Percentiles rank a stretch among this genome's conserved stretches.
phyloP scores from a whole-genome alignment of 2,888 invertebrate species.

The Thera obeliscata region DNA sequence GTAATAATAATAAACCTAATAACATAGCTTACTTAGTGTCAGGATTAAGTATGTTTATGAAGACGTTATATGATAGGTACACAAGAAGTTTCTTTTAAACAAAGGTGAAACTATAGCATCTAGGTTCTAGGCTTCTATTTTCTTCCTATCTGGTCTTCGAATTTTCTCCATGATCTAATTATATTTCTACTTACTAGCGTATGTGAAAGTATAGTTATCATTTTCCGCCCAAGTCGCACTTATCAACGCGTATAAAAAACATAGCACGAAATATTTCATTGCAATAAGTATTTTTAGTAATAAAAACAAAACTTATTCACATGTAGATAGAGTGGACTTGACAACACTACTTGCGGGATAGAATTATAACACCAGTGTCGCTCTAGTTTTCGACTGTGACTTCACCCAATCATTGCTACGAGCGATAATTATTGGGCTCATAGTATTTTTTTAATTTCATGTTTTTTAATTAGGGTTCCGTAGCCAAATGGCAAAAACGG shows the following conservation, averaged over 20 bases:
- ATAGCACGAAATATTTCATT: conserved; percentile 32
- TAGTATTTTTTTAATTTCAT: too few relatives aligned
- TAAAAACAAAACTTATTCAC: neutral
- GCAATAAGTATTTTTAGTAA: conserved; percentile 4
- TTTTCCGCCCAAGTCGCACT: conserved; percentile 25
- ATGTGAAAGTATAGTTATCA: conserved; percentile 40
- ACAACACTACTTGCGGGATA: conserved; percentile 1
- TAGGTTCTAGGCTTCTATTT: too few relatives aligned
- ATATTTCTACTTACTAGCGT: conserved; percentile 36
- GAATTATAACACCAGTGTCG: neutral
- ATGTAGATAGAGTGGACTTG: neutral
- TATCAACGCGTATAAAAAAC: conserved; percentile 23
- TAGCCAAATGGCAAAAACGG: too few relatives aligned
- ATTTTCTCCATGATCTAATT: neutral
- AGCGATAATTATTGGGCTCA: too few relatives aligned
- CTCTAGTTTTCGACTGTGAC: neutral
- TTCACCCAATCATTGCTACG: neutral
- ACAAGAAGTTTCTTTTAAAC: too few relatives aligned
- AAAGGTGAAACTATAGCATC: too few relatives aligned
- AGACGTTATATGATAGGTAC: too few relatives aligned
- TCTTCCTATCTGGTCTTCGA: too few relatives aligned
- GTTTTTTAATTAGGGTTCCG: too few relatives aligned
- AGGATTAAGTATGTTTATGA: too few relatives aligned
- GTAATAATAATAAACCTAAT: too few relatives aligned
- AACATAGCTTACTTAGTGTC: too few relatives aligned